These are phyloP conservation scores for Xestoiulus laeticollis DNA, from an alignment of 2,888 invertebrate genomes.

Conservation along the genomic window DNA sequence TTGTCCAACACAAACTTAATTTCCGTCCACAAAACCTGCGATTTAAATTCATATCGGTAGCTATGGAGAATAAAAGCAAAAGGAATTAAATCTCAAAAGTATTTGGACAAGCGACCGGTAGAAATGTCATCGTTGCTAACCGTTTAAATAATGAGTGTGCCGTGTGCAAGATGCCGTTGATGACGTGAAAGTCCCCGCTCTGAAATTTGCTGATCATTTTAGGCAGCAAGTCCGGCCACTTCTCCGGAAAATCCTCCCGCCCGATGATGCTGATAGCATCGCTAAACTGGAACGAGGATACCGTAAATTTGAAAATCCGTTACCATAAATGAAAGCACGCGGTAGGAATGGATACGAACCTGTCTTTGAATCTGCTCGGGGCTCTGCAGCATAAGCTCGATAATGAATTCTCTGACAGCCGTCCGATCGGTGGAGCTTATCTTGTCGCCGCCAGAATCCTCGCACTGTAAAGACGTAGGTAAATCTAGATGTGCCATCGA, in stretches of 20 bases:
- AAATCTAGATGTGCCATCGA: neutral
- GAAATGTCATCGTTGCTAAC: conserved; percentile 56
- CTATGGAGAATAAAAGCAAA: conserved; percentile 58
- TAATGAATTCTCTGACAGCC: conserved; percentile 81
- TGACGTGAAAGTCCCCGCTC: conserved; percentile 88
- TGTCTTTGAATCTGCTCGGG: conserved; percentile 92
- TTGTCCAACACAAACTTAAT: conserved; percentile 95
- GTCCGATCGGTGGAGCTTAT: conserved; percentile 82
- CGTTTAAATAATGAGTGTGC: conserved; percentile 96
- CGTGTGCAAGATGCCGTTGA: conserved; percentile 93
- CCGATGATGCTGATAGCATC: conserved; percentile 97
- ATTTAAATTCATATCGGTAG: conserved; percentile 95
- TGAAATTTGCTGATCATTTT: conserved; percentile 94
- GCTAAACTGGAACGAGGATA: conserved; percentile 70
- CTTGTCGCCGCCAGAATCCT: conserved; percentile 79
- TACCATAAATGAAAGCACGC: neutral
- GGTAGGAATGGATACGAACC: conserved; percentile 61
- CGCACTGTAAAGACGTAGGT: conserved; percentile 64
- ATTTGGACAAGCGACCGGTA: neutral
- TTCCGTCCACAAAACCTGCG: conserved; percentile 93
- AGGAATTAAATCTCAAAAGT: neutral
- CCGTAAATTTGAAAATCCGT: neutral
- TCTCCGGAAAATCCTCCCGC: conserved; percentile 94
- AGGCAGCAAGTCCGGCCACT: conserved; percentile 92
- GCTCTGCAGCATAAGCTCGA: conserved; percentile 90